Base-by-base conservation (phyloP, 2,888 invertebrate species). In the Synergus japonicus region DNA sequence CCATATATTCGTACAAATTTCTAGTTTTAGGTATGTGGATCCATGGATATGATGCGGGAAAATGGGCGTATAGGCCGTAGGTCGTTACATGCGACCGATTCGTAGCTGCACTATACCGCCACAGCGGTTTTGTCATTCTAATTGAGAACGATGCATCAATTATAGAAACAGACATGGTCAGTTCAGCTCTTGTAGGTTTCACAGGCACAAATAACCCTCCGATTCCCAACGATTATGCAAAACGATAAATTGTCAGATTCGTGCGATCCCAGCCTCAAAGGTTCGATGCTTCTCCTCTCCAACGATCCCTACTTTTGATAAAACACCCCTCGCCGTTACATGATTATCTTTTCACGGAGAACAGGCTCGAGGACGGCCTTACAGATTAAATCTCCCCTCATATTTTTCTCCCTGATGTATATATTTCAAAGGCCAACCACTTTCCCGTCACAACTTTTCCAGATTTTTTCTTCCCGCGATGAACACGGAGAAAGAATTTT, bases 101-200 rank as follows among this genome's bases (percentile, higher is more conserved):
- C 41, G 41, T 65, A 41, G 64, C n/a, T 41, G 13, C 65, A 65
- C 65, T 41, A 12, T 41, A 65, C 37, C 15, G 65, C 37, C 69
- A 69, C 22, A 69, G 85, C 87, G 89, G 88, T 90, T 91, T 91
- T 89, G 89, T 88, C 88, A 89, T 89, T 90, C 89, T 89, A 90
- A 91, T 90, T 88, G 87, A 82, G 85, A 82, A 85, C 88, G 86
- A 89, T 89, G 89, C 91, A 91, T 91, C 91, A 91, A 91, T 91
- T 91, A 90, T 89, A 90, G 89, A 89, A 90, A 90, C 89, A 89
- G 49, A 22, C 46, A 67, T 69, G 49, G 69, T 87, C 87, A 84
- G 85, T 87, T 85, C 84, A 80, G 83, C 82, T 85, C 85, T 84
- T 85, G 86, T 87, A 87, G 86, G 87, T 88, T 89, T 88, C 89